Evolutionary conservation across 1,140 invertebrate species (phyloP).

Genomic region (Drosophila jambulina): DNA sequence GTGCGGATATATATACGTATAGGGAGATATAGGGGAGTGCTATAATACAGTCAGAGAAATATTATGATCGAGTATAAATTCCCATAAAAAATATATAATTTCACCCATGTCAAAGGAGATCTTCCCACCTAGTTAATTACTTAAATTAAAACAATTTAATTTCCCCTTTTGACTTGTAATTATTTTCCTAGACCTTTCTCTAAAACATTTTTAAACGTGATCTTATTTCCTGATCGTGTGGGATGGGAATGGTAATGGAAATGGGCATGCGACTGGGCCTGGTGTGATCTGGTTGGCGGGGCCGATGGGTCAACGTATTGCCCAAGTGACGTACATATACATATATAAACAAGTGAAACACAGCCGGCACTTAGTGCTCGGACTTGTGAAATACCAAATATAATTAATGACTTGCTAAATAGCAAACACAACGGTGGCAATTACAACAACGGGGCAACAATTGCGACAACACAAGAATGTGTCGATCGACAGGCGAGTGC

Average conservation of each 20-base stretch:
- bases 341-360: constrained; percentile 20
- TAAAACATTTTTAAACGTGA: neutral
- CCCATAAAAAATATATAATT: neutral
- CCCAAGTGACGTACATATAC: constrained; percentile 30
- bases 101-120: neutral
- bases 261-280: neutral
- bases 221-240: neutral
- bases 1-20: constrained; percentile 20
- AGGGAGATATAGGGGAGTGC: constrained; percentile 14
- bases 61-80: neutral
- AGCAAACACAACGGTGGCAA: constrained; percentile 41
- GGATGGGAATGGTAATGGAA: neutral
- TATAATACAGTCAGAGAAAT: constrained; percentile 2
- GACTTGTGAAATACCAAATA: constrained; percentile 65
- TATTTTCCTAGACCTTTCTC: neutral
- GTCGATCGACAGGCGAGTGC: constrained; percentile 23
- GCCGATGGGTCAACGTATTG: constrained; percentile 64
- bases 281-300: neutral
- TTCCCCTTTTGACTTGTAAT: neutral
- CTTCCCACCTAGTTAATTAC: neutral
- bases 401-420: constrained; percentile 68
- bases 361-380: constrained; percentile 16
- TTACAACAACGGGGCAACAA: constrained; percentile 31
- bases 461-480: constrained; percentile 37
- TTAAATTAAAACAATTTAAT: neutral